Evolutionary conservation across 2,113 vertebrate genomes (phyloP), one percentile per base, ranked within the genome.

Genomic region (Brevimyrus niger): DNA sequence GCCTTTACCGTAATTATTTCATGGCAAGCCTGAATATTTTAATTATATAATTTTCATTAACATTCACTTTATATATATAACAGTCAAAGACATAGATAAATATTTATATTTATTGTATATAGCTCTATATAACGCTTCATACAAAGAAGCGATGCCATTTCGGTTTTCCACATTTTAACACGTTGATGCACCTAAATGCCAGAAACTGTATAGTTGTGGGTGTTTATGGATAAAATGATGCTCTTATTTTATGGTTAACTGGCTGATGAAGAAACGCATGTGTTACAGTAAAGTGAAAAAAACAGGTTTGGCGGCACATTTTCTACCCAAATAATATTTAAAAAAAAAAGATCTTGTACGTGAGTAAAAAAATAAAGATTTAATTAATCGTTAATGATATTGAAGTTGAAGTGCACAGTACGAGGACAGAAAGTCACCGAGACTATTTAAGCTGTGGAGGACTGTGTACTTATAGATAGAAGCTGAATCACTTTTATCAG

Each of bases 201-300:
- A 69, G 61, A 13, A 3, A 69, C 27, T 11, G 5, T 80, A 80
- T 3, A 42, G 73, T 4, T 65, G n/a, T 76, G 69, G 27, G 69
- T 76, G 31, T 76, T 35, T 19, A 80, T 38, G 73, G 35, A 42
- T 76, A 80, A 83, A 88, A 55, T 86, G 51, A 82, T 89, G 65
- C 61, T 87, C n/a, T 69, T 61, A 82, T 42, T 92, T 69, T 92
- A 44, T 51, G 89, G 90, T 90, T 92, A 91, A 87, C 90, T 91
- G 88, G 88, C 88, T 80, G 69, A 88, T 90, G 89, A 92, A 89
- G 92, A 90, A 90, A 88, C 88, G 91, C 90, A 88, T 38, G 42
- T 15, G 65, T 73, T 31, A 80, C 35, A 80, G 27, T 80, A 85
- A 27, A n/a, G 47, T 89, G 87, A 61, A 89, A 90, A 90, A 84